Evolutionary conservation across 2,113 vertebrate genomes (phyloP), one percentile per base, ranked within the genome.

Genomic region (Cathartes aura): DNA sequence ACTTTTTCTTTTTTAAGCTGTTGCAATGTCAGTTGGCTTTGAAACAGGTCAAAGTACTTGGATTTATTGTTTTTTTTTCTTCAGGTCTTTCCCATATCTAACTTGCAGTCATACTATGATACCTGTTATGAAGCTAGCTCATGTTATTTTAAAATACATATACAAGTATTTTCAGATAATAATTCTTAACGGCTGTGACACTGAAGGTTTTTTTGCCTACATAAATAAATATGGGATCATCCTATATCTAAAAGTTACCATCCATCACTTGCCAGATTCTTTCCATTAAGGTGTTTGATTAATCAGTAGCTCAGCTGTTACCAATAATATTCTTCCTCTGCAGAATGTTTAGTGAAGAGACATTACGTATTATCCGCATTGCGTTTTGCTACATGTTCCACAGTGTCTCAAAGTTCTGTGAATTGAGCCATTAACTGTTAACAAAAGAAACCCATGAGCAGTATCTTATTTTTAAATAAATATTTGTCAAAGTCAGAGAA

Each of bases 351-450:
- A 90, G 72, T 83, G 63, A 90, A 91, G 89, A 86, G 64, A 63
- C 26, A 24, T 81, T 83, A 27, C 10, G 15, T 96, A 19, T 84
- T 95, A 90, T 42, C 68, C 76, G 73, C 70, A 43, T 13, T 93
- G 38, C n/a, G 0, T 97, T 97, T 92, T 95, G 73, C 48, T 91
- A 48, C 32, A 7, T 92, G 62, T 94, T 70, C 73, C 45, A 68
- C 38, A 80, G 52, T 95, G 87, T 95, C 85, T 96, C 82, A 83
- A 43, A 78, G 86, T 96, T 96, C 87, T 96, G 90, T 97, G 93
- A 96, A 91, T 95, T 96, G 90, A 86, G 64, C 86, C 89, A 76
- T 97, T 93, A 93, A 94, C 91, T 95, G 92, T 73, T 96, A 91
- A 92, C 95, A 85, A 93, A 94, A 82, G 66, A 81, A 94, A 74